Conservation (phyloP, 1,140 invertebrate genomes). For the Dryas iulia region DNA sequence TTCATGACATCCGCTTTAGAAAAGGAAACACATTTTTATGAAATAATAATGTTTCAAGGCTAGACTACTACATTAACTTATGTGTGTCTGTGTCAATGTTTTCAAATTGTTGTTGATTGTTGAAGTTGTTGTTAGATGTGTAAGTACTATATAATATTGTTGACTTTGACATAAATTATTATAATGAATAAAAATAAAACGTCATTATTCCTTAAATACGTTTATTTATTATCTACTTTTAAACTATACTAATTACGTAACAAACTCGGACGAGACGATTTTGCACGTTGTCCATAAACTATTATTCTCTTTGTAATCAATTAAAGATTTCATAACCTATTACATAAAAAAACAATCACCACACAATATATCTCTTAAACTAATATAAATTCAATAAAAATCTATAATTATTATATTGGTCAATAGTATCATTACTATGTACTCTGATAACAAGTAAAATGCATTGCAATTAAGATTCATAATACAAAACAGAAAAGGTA, state of each 20-base stretch:
- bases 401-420: not conserved
- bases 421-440: not conserved
- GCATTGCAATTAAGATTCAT: not conserved
- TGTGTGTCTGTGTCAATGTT: not conserved
- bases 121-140: slow-evolving; percentile 60
- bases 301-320: not conserved
- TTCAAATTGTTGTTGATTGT: slow-evolving; percentile 5
- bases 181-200: not conserved
- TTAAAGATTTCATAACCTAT: not conserved
- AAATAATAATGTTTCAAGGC: not conserved
- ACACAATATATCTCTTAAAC: not conserved
- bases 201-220: slow-evolving; percentile 7
- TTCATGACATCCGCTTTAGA: not conserved
- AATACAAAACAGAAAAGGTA: not conserved
- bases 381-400: not conserved
- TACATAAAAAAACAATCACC: not conserved
- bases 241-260: not conserved
- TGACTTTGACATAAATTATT: slow-evolving; percentile 47
- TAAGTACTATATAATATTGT: slow-evolving; percentile 43
- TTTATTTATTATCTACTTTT: slow-evolving; percentile 15
- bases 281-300: not conserved
- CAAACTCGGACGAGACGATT: not conserved
- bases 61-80: not conserved
- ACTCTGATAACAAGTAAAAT: not conserved
- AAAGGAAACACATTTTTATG: not conserved